These are phyloP conservation scores for roundworm (Caenorhabditis elegans) DNA, from an alignment of 1,140 invertebrate genomes.

Conservation along the genomic window WBcel235 BX284604.4:17278001-17278500, in stretches of 20 bases:
- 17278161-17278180: too few relatives aligned
- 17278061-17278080: background rate
- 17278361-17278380: background rate
- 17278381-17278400: background rate
- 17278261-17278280: too few relatives aligned
- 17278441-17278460: background rate
- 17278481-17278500: background rate
- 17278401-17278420: conserved; percentile 10
- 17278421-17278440: background rate
- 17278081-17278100: background rate
- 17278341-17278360: background rate
- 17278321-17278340: background rate
- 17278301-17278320: background rate
- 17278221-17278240: too few relatives aligned
- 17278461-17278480: background rate
- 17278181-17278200: too few relatives aligned
- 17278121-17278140: too few relatives aligned
- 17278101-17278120: too few relatives aligned
- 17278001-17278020: background rate
- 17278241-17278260: too few relatives aligned
- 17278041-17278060: background rate
- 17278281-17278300: too few relatives aligned
- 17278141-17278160: too few relatives aligned
- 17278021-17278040: background rate
- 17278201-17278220: too few relatives aligned